These are phyloP conservation scores for Macquaria australasica DNA, from an alignment of 2,113 vertebrate genomes.

Conservation along the genomic window DNA sequence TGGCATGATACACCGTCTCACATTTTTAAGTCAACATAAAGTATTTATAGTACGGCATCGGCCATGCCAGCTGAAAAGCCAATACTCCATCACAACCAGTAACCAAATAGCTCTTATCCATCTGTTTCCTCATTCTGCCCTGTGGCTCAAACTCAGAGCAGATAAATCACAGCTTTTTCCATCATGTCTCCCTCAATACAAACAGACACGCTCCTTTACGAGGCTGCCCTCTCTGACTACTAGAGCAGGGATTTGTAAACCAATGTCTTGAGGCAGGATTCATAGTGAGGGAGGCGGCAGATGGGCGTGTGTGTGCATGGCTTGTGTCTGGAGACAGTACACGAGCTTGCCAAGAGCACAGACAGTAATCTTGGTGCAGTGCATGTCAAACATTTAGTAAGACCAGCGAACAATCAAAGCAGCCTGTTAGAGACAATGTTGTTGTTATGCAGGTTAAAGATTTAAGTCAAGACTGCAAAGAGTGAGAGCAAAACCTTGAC, in stretches of 20 bases:
- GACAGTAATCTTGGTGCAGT: constrained; percentile 57
- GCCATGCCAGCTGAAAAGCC: constrained; percentile 56
- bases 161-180: constrained; percentile 74
- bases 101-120: constrained; percentile 66
- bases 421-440: constrained; percentile 22
- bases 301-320: constrained; percentile 67
- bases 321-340: constrained; percentile 67
- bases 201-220: constrained; percentile 71
- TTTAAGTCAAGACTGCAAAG: background rate
- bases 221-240: constrained; percentile 62
- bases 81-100: constrained; percentile 58
- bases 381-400: constrained; percentile 63
- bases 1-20: constrained; percentile 45
- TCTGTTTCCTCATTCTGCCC: constrained; percentile 72
- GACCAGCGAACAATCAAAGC: constrained; percentile 46
- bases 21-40: constrained; percentile 64
- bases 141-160: constrained; percentile 34
- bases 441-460: constrained; percentile 8
- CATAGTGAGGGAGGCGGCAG: constrained; percentile 59
- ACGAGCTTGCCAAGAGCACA: constrained; percentile 56
- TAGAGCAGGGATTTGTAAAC: constrained; percentile 68
- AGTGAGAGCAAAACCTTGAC: background rate
- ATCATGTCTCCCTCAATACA: constrained; percentile 71
- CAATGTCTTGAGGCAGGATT: constrained; percentile 69
- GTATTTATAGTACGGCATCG: constrained; percentile 52